Conservation (phyloP, 2,797 vertebrate genomes). For the Pseudochaenichthys georgianus region DNA sequence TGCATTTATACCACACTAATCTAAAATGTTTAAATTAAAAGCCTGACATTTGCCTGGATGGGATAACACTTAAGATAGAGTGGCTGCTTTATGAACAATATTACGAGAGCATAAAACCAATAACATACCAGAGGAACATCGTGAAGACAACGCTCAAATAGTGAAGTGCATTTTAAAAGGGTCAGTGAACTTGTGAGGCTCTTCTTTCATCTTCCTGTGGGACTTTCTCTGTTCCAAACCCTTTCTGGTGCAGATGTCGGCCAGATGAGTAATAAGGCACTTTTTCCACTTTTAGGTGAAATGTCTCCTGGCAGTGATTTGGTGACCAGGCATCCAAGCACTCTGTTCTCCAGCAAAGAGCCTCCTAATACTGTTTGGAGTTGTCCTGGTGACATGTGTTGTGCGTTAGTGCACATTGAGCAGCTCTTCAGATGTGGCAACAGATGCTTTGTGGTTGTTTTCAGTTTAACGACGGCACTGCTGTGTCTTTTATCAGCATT, state of each 20-base stretch:
- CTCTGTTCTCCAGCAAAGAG: background rate
- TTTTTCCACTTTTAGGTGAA: background rate
- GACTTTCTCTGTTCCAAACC: no score
- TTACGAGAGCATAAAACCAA: no score
- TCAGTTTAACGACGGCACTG: background rate
- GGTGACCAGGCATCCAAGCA: background rate
- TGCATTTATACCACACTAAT: no score
- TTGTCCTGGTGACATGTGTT: background rate
- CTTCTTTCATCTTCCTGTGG: no score
- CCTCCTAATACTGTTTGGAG: background rate
- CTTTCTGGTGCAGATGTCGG: background rate
- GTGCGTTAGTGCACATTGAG: background rate
- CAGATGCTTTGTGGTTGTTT: background rate
- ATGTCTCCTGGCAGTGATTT: background rate
- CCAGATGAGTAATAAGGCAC: background rate
- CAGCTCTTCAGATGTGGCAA: background rate
- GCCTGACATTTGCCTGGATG: no score
- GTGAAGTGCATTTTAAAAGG: no score
- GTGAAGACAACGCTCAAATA: no score
- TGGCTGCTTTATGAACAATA: no score
- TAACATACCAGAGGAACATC: no score
- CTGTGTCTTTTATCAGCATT: conserved; percentile 3
- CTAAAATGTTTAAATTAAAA: no score
- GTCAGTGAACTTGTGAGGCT: no score
- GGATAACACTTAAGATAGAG: no score